Percentiles rank a stretch among this genome's conserved stretches.
Conservation (phyloP, 1,140 invertebrate genomes). For the Brachionus rubens region DNA sequence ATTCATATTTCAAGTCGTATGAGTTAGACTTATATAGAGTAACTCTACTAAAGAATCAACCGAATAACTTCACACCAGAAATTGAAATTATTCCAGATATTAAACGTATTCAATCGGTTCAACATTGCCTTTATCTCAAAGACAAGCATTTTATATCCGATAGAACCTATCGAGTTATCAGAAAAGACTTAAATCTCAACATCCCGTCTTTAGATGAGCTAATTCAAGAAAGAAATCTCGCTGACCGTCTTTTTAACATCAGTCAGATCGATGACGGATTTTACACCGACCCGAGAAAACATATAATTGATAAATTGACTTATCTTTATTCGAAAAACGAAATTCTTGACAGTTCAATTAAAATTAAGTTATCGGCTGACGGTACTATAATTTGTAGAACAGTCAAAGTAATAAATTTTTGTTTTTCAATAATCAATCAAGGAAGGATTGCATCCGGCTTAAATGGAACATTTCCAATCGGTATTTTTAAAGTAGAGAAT, state of each 20-base stretch:
- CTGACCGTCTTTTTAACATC: neutral
- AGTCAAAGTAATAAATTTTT: neutral
- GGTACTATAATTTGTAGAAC: neutral
- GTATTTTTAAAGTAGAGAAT: constrained; percentile 22
- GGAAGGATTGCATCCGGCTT: neutral
- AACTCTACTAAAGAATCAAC: neutral
- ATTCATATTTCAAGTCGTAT: neutral
- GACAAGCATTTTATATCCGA: constrained; percentile 11
- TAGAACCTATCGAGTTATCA: neutral
- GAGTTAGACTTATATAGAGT: neutral
- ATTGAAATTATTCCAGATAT: neutral
- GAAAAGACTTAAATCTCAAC: neutral
- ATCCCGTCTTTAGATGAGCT: neutral
- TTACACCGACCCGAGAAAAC: neutral
- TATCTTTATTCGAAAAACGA: neutral
- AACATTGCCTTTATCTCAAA: neutral
- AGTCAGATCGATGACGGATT: neutral
- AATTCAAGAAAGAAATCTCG: neutral
- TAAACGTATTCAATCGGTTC: neutral
- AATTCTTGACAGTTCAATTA: neutral
- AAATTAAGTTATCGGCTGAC: neutral
- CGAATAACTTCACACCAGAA: neutral
- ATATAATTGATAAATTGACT: neutral
- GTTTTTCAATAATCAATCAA: constrained; percentile 13
- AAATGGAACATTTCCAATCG: neutral